Base-by-base conservation (phyloP, 2,888 invertebrate species). In the Sinelater perroti region DNA sequence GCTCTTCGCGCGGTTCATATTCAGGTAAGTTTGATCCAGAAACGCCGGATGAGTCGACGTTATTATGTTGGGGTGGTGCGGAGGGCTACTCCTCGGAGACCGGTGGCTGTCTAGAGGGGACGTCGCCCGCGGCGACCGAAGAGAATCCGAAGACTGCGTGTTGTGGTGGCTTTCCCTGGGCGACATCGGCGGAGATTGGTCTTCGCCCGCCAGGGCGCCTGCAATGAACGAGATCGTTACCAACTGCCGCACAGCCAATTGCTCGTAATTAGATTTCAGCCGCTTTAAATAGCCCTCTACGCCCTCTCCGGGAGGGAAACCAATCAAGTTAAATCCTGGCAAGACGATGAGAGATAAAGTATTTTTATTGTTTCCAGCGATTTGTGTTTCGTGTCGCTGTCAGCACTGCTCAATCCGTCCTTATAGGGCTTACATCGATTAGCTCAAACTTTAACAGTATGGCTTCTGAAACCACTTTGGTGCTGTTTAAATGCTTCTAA, bases 181-280 rank as follows among this genome's bases (percentile, higher is more conserved):
- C 18, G 88, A 88, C 46, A 83, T 81, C 18, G 88, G 85, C 1
- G 85, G 83, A 50, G 87, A 84, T 38, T 86, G 87, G 83, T 90
- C 79, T 83, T 88, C 78, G 60, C 78, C 85, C 1, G 18, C 16
- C 0, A 88, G 89, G 70, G 88, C 88, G 75, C 88, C 90, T 89
- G 85, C 60, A 86, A 68, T 63, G 2, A 36, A 18, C 16, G 16
- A 11, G 16, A 18, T 10, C 18, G 5, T 4, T 2, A 17, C 16
- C 2, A 36, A 36, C 18, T 36, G 7, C 11, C 6, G 13, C 13
- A 11, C 6, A n/a, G n/a, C n/a, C n/a, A n/a, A n/a, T n/a, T n/a
- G n/a, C n/a, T n/a, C n/a, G 6, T 33, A 16, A 13, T 10, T 33
- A 3, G 6, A 30, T 30, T n/a, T 30, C 17, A 46, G 30, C 14